These are phyloP conservation scores for Colaptes auratus DNA, from an alignment of 2,113 vertebrate genomes.

Conservation along the genomic window DNA sequence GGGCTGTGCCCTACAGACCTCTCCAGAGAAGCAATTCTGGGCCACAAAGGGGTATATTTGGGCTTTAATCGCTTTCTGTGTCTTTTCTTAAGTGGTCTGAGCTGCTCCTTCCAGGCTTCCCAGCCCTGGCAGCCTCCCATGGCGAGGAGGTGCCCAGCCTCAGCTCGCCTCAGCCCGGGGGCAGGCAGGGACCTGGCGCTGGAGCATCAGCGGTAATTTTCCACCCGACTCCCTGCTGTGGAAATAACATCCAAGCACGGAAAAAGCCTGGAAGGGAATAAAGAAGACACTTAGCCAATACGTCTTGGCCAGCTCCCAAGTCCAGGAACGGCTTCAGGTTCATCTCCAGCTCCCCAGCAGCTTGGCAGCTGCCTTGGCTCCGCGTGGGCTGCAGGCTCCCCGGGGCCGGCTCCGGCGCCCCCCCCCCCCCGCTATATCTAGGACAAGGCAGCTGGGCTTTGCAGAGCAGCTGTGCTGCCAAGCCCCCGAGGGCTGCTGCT, in stretches of 20 bases:
- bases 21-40: not conserved
- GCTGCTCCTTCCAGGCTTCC: not conserved
- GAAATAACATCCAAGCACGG: conserved; percentile 10
- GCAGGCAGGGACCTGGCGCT: not conserved
- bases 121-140: not conserved
- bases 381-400: not conserved
- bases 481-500: not conserved
- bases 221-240: not conserved
- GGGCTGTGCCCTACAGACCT: not conserved
- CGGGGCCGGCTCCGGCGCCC: not conserved
- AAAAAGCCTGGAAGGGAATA: conserved; percentile 55
- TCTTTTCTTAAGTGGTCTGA: not conserved
- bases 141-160: not conserved
- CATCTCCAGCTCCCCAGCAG: not conserved
- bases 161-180: not conserved
- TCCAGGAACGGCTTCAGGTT: not conserved
- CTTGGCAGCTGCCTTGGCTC: not conserved
- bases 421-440: accelerated
- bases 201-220: conserved; percentile 19
- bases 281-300: conserved; percentile 35
- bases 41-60: not conserved
- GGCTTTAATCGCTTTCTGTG: not conserved
- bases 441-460: not conserved
- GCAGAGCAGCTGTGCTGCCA: not conserved
- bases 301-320: not conserved